A percentile compares a stretch with the other conserved stretches of the same genome.
Evolutionary conservation across 2,888 invertebrate species (phyloP).

Genomic region (Meliscaeva auricollis): DNA sequence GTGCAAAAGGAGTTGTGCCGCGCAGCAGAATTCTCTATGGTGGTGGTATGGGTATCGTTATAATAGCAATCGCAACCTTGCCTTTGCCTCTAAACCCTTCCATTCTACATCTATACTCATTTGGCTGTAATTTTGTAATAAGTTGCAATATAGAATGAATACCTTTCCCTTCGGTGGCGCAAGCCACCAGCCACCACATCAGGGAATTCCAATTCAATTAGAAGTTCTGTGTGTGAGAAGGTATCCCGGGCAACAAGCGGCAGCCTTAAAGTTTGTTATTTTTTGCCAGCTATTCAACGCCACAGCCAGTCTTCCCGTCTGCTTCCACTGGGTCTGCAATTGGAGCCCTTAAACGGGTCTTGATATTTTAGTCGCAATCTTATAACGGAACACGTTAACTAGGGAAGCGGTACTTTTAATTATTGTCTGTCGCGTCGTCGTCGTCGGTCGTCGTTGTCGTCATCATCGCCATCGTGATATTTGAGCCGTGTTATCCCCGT

Average conservation of each 20-base stretch:
- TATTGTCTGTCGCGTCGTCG: no score
- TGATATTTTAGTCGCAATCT: conserved; percentile 54
- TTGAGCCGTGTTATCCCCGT: conserved; percentile 16
- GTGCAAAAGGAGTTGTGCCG: conserved; percentile 34
- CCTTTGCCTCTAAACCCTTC: conserved; percentile 19
- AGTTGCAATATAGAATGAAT: conserved; percentile 44
- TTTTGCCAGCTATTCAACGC: conserved; percentile 72
- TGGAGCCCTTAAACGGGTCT: conserved; percentile 21
- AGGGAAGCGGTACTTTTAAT: conserved; percentile 48
- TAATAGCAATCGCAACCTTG: conserved; percentile 24
- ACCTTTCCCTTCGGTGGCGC: conserved; percentile 18
- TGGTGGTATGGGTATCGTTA: background rate
- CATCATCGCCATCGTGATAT: background rate
- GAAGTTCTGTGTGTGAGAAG: conserved; percentile 79
- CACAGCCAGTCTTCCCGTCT: conserved; percentile 46
- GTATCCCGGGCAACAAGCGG: conserved; percentile 83
- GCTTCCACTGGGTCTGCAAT: conserved; percentile 32
- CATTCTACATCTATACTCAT: conserved; percentile 27
- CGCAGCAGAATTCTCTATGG: background rate
- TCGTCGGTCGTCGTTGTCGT: background rate
- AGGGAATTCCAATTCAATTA: conserved; percentile 72
- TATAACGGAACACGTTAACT: conserved; percentile 58
- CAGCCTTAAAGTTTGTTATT: conserved; percentile 82
- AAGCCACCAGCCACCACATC: conserved; percentile 4
- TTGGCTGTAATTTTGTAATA: conserved; percentile 61